These are phyloP conservation scores for Serrognathus titanus DNA, from an alignment of 2,888 invertebrate species.

Conservation along the genomic window DNA sequence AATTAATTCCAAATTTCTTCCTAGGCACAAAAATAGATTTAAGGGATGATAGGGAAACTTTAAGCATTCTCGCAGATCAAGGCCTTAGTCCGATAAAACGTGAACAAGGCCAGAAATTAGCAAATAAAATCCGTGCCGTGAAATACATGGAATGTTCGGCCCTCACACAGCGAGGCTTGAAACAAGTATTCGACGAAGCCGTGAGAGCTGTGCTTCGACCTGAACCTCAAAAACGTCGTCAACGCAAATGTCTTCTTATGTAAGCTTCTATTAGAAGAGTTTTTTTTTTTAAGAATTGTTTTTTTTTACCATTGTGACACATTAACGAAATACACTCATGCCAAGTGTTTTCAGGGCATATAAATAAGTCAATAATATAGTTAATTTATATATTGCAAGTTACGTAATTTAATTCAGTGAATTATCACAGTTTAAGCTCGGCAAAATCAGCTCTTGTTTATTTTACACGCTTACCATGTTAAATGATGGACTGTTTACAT, in stretches of 20 bases:
- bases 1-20: constrained; percentile 21
- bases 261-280: constrained; percentile 26
- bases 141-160: constrained; percentile 99
- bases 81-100: constrained; percentile 93
- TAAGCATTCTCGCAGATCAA: constrained; percentile 87
- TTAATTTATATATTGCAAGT: constrained; percentile 12
- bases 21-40: constrained; percentile 98
- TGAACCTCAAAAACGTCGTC: constrained; percentile 91
- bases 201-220: constrained; percentile 96
- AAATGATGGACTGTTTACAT: too few species aligned
- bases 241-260: constrained; percentile 74
- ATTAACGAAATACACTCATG: constrained; percentile 13
- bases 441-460: too few species aligned
- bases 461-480: too few species aligned
- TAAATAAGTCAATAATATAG: constrained; percentile 18
- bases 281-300: background rate
- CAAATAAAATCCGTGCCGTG: constrained; percentile 96
- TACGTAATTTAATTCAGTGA: background rate
- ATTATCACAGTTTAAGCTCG: too few species aligned
- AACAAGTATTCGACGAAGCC: constrained; percentile 99
- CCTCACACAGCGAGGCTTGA: constrained; percentile 94
- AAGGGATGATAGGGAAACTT: constrained; percentile 94
- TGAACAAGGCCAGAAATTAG: constrained; percentile 97
- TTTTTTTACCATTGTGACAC: constrained; percentile 4
- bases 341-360: constrained; percentile 17